A percentile compares a stretch with the other conserved stretches of the same genome.
Conservation (phyloP, 2,888 invertebrate genomes). For the Protophormia terraenovae region DNA sequence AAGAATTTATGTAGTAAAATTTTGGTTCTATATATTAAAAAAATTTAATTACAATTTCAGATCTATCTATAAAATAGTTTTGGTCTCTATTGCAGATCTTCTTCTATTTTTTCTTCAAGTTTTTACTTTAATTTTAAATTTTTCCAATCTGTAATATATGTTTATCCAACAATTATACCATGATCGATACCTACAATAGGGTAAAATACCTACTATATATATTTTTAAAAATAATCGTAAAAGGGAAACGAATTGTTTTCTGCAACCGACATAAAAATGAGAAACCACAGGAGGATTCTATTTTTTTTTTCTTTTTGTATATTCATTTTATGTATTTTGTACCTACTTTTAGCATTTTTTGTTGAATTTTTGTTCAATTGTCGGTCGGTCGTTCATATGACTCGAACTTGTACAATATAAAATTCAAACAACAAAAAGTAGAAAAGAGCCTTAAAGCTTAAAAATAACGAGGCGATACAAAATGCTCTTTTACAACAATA, state of each 20-base stretch:
- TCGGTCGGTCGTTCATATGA: slow-evolving; percentile 7
- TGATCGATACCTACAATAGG: no score
- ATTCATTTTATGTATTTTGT: not conserved
- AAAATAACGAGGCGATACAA: slow-evolving; percentile 57
- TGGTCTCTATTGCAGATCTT: no score
- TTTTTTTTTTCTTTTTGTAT: not conserved
- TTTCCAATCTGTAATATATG: no score
- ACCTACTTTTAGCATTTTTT: not conserved
- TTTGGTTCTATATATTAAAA: no score
- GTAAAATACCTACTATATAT: no score
- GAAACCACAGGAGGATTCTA: slow-evolving; percentile 53
- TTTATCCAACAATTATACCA: no score
- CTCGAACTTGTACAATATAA: not conserved
- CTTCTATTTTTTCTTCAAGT: no score
- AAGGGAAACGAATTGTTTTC: slow-evolving; percentile 47
- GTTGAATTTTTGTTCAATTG: not conserved
- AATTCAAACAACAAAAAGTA: not conserved
- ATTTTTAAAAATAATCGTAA: slow-evolving; percentile 20
- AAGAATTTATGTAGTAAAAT: no score
- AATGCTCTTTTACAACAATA: slow-evolving; percentile 29
- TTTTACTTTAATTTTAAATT: no score
- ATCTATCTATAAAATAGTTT: no score
- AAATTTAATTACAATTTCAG: no score
- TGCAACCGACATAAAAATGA: slow-evolving; percentile 39
- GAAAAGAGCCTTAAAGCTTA: slow-evolving; percentile 40